Percentiles rank a stretch among this genome's conserved stretches.
These are phyloP conservation scores for Clivina fossor DNA, from an alignment of 2,888 invertebrate species.

Conservation along the genomic window DNA sequence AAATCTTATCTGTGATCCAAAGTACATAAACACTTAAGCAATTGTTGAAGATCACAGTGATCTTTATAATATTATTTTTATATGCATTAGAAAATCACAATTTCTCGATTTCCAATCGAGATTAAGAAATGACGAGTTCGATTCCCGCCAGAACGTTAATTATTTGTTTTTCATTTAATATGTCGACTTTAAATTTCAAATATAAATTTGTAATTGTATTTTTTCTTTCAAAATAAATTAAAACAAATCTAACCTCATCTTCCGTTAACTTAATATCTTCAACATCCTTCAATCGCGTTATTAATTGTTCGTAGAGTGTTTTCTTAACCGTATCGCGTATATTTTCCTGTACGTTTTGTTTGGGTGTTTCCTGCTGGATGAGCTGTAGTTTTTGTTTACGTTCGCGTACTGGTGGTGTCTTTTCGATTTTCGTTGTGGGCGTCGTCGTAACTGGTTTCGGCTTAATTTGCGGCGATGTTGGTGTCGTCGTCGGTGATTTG, in stretches of 20 bases:
- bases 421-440: constrained; percentile 44
- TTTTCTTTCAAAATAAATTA: no score
- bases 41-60: no score
- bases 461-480: constrained; percentile 38
- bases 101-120: no score
- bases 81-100: no score
- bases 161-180: no score
- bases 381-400: constrained; percentile 27
- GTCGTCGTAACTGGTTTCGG: constrained; percentile 38
- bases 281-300: constrained; percentile 59
- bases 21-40: no score
- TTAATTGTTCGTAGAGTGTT: constrained; percentile 66
- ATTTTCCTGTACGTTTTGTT: constrained; percentile 56
- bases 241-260: constrained; percentile 48
- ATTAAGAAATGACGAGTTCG: no score
- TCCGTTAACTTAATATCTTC: constrained; percentile 53
- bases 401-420: constrained; percentile 37
- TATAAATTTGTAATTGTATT: no score
- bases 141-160: no score
- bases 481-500: constrained; percentile 40
- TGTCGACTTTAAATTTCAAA: no score
- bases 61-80: no score
- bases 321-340: constrained; percentile 82
- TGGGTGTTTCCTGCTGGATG: constrained; percentile 30
- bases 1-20: no score